Evolutionary conservation across 2,113 vertebrate genomes (phyloP), one percentile per base, ranked within the genome.

Genomic region (Fulica atra): DNA sequence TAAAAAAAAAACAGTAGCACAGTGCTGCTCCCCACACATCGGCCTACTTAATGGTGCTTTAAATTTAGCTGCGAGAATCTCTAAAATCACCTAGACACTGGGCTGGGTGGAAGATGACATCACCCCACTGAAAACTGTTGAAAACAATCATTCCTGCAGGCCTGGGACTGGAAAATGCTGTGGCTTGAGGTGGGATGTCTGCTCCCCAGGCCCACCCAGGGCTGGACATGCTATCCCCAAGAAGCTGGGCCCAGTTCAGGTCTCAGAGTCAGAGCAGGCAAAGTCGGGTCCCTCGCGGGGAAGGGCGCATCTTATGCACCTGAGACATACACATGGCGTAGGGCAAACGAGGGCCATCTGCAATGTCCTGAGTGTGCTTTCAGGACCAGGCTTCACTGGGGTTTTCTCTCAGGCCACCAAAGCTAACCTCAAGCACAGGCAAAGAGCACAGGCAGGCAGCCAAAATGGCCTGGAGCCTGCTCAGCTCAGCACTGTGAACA

Each of bases 301-400:
- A 38, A 90, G 26, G 33, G 24, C 29, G 12, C 40, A 15, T 24
- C 63, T 31, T 16, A n/a, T 6, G 33, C 6, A 0, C 11, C 20
- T 12, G 6, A 33, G 29, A 24, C 0, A 1, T 1, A 63, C 44
- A 63, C 44, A 24, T 0, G 3, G 64, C 44, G 36, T 2, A 16
- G 44, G 64, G 48, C 2, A 56, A 46, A 48, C 2, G 2, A 25
- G 51, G 14, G 23, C 10, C 21, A 21, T 1, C 18, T 14, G 15
- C 38, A 72, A 5, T 7, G 15, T 33, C 48, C 61, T 29, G 36
- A 31, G 12, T 2, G 13, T 11, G 12, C 31, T 33, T 84, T 25
- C n/a, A 17, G 74, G 12, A 54, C 16, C 36, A 54, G 89, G 15
- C 21, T 23, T 24, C 24, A 6, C 29, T 7, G 10, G 7, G 6